A percentile compares a stretch with the other conserved stretches of the same genome.
These are phyloP conservation scores for Clamator glandarius DNA, from an alignment of 2,797 vertebrate species.

Conservation along the genomic window DNA sequence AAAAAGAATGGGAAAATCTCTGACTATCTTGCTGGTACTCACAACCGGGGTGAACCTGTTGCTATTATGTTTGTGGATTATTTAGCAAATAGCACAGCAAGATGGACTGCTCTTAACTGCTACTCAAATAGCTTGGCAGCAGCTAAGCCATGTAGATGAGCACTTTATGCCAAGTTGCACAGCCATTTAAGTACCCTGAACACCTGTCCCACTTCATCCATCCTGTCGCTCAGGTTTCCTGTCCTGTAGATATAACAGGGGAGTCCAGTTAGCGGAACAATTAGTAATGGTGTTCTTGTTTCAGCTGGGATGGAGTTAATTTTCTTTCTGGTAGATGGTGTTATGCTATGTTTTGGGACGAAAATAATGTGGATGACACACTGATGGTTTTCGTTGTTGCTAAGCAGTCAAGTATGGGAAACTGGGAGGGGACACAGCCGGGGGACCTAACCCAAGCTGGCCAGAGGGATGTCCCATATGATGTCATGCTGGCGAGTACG, in stretches of 20 bases:
- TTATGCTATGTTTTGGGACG: too few species aligned
- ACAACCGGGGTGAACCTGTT: accelerated
- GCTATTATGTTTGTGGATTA: background rate
- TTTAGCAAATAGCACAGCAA: background rate
- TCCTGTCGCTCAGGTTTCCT: background rate
- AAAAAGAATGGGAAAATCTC: background rate
- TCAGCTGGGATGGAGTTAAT: too few species aligned
- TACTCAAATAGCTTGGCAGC: background rate
- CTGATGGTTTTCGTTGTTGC: too few species aligned
- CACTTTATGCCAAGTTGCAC: background rate
- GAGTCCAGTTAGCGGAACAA: background rate
- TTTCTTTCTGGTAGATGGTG: too few species aligned
- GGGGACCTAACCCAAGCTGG: too few species aligned
- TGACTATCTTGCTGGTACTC: background rate
- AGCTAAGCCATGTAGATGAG: accelerated
- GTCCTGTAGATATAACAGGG: background rate
- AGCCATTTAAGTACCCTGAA: background rate
- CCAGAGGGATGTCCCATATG: too few species aligned
- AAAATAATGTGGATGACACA: too few species aligned
- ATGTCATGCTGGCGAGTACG: too few species aligned
- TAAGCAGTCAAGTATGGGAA: too few species aligned
- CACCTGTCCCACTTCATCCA: accelerated
- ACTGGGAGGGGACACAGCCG: too few species aligned
- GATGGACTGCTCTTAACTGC: background rate
- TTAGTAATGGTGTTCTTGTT: too few species aligned